Base-by-base conservation (phyloP, 2,113 vertebrate species). In the Geococcyx californianus region DNA sequence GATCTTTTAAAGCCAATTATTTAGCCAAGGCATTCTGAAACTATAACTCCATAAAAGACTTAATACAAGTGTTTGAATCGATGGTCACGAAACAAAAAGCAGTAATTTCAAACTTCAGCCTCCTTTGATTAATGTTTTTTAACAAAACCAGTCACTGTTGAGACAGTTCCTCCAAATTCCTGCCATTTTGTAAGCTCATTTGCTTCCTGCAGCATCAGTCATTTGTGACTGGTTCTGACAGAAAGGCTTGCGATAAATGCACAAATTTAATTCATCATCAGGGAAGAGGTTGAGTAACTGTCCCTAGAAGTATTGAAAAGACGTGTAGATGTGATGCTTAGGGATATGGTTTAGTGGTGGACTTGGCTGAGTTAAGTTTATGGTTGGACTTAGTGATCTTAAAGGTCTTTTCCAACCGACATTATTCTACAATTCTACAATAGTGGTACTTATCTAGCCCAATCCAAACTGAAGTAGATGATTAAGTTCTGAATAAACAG, bases 141-240 rank as follows among this genome's bases (percentile, higher is more conserved):
- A 82, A 76, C 40, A 82, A 54, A 94, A 72, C 8, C 44, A 92
- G 62, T 84, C n/a, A 44, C 9, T 84, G 20, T 66, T 89, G 54
- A 5, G 2, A 81, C 55, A 84, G 55, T 51, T 94, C 55, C 47
- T 90, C 63, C 51, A 55, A 74, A 86, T 67, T 70, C 23, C 59
- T 95, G 26, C 34, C 18, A 28, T 88, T 94, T 92, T 93, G 29
- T 84, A 64, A 88, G 63, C 34, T 80, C 55, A 69, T 77, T 94
- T 90, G 13, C 42, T 94, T 88, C 42, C 59, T 86, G 92, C 68
- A 83, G 42, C 63, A 70, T 42, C 69, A 9, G 3, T 86, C 38
- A 24, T 80, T 81, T 1, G 0, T 74, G 64, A 20, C 64, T 79
- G 72, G 34, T 60, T 90, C 90, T 90, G 86, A 86, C 78, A 93